A percentile compares a stretch with the other conserved stretches of the same genome.
These are phyloP conservation scores for Tangachromis dhanisi DNA, from an alignment of 2,113 vertebrate species.

Conservation along the genomic window DNA sequence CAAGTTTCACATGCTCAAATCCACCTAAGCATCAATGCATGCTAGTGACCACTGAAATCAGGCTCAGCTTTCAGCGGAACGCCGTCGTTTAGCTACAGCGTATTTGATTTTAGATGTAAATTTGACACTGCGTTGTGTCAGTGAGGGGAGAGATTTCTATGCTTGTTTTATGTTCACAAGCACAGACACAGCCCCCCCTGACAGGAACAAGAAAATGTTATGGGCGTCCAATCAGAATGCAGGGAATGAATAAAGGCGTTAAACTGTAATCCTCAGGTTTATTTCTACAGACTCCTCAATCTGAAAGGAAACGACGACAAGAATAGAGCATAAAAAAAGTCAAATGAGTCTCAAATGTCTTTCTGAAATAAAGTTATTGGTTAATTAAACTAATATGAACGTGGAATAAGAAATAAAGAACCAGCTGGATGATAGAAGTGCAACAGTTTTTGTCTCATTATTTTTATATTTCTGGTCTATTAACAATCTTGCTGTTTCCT, in stretches of 20 bases:
- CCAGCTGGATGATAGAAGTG: not conserved
- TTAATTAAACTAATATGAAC: not conserved
- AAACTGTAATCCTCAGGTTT: not conserved
- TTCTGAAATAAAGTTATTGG: not conserved
- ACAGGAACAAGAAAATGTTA: not conserved
- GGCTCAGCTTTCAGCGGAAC: fast-evolving
- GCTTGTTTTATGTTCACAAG: not conserved
- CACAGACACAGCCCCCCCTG: not conserved
- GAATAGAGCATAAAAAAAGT: not conserved
- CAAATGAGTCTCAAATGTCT: not conserved
- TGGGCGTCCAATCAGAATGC: not conserved
- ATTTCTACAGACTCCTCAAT: not conserved
- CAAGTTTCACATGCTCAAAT: not conserved
- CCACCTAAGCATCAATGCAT: fast-evolving
- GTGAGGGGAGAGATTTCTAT: not conserved
- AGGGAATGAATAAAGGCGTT: not conserved
- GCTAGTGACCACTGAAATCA: not conserved
- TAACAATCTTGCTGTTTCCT: not conserved
- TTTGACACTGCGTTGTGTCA: not conserved
- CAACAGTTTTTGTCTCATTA: not conserved
- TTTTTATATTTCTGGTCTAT: not conserved
- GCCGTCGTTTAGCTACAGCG: not conserved
- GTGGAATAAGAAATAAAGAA: not conserved
- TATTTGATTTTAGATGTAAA: not conserved
- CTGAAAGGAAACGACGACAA: not conserved